phyloP scores from a whole-genome alignment of 2,888 invertebrate species.

The Agrotis exclamationis region DNA sequence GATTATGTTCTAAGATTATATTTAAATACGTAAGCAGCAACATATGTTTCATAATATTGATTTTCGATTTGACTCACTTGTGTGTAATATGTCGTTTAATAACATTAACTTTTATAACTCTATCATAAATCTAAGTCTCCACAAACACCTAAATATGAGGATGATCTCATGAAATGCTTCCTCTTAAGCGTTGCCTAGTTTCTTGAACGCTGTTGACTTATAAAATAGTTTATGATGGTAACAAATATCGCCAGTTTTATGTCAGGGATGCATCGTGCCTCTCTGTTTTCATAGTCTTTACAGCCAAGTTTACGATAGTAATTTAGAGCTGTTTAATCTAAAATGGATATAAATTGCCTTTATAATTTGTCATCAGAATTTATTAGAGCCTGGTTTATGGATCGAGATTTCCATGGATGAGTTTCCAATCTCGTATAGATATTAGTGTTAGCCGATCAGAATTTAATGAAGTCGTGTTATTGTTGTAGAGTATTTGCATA shows the following conservation, averaged over 20 bases:
- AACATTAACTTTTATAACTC: constrained; percentile 54
- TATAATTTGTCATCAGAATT: constrained; percentile 70
- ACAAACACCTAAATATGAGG: constrained; percentile 72
- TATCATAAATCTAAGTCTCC: constrained; percentile 65
- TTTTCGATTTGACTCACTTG: constrained; percentile 52
- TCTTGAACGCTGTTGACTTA: constrained; percentile 69
- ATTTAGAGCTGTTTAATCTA: constrained; percentile 72
- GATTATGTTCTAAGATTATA: constrained; percentile 65
- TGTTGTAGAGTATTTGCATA: constrained; percentile 83
- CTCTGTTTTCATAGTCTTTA: constrained; percentile 73
- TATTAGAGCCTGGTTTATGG: constrained; percentile 63
- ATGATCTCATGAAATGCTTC: constrained; percentile 72
- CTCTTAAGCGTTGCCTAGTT: constrained; percentile 68
- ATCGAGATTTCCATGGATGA: constrained; percentile 44
- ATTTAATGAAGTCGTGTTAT: constrained; percentile 70
- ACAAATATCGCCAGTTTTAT: constrained; percentile 81
- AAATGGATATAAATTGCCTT: constrained; percentile 69
- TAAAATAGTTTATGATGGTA: constrained; percentile 79
- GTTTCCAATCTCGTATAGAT: constrained; percentile 46
- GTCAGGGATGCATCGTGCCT: constrained; percentile 71
- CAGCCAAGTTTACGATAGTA: constrained; percentile 68
- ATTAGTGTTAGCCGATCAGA: constrained; percentile 62
- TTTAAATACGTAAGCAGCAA: constrained; percentile 44
- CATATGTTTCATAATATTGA: constrained; percentile 53
- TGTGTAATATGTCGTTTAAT: constrained; percentile 40